These are phyloP conservation scores for Antechinus flavipes DNA, from an alignment of 2,113 vertebrate species.

Conservation along the genomic window DNA sequence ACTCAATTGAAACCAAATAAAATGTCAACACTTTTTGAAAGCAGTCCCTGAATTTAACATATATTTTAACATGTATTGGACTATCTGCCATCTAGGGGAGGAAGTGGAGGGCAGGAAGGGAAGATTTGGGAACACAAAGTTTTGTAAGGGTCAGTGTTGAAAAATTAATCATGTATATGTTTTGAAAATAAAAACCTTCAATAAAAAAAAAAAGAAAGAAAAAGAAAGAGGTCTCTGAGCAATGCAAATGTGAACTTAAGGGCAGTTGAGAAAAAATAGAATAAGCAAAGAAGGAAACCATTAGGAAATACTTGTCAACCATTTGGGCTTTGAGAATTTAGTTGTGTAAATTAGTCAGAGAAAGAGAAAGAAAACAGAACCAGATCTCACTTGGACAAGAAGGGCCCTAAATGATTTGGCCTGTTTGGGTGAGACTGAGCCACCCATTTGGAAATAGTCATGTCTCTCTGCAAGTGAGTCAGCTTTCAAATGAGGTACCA, in stretches of 20 bases:
- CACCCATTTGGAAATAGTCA: background rate
- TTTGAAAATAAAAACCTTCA: too few relatives aligned
- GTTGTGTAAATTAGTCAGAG: background rate
- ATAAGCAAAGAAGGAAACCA: background rate
- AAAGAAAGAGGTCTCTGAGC: background rate
- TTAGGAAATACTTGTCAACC: background rate
- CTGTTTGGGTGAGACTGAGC: background rate
- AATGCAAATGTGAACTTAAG: background rate
- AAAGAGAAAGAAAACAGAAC: background rate
- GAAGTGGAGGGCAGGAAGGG: too few relatives aligned
- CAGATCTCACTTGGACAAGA: background rate
- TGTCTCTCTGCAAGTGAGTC: background rate
- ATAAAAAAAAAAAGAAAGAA: too few relatives aligned
- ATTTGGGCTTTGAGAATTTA: background rate
- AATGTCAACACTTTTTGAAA: background rate
- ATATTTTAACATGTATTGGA: too few relatives aligned
- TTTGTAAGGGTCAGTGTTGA: too few relatives aligned
- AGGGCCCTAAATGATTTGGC: background rate
- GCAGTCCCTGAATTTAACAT: background rate
- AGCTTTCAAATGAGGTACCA: background rate
- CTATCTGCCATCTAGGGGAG: too few relatives aligned
- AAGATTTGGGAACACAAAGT: too few relatives aligned
- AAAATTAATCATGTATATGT: too few relatives aligned
- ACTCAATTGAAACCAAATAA: background rate
- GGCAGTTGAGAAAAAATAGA: fast-evolving